Evolutionary conservation across 2,113 vertebrate genomes (phyloP), one percentile per base, ranked within the genome.

Genomic region (Lepus europaeus): DNA sequence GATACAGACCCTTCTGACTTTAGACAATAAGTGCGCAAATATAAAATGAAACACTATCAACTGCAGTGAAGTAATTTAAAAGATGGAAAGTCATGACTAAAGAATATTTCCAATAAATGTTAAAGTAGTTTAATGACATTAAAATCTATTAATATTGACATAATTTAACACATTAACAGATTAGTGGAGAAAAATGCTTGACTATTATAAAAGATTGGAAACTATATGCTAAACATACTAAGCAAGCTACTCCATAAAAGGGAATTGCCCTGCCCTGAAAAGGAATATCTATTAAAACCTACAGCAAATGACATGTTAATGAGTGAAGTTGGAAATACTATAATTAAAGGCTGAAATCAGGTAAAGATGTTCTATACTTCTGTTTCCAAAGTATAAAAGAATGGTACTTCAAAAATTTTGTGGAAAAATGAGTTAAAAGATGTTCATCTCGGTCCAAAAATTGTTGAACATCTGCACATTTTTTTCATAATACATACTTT

Each of bases 151-250:
- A 96, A 66, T 36, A 63, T 51, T 91, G 93, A 78, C 63, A 3
- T 19, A 87, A 70, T 84, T 93, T 76, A 89, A n/a, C 61, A 84
- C 36, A 92, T 79, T 86, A 83, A 91, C 6, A 91, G 66, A 80
- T 93, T 95, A 95, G 49, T 79, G 25, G 27, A 45, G 10, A 59
- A 68, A 79, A 76, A 89, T 72, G 9, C 22, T 86, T 33, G 36
- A n/a, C 11, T 17, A 79, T 64, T 90, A 88, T 20, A 81, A 85
- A 94, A 73, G 63, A 66, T 68, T 8, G 89, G 39, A 73, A 90
- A 78, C 91, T 59, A 59, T 3, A 59, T 77, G 45, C 89, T 69
- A 72, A 89, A 27, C 12, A 64, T 59, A 11, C 3, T 22, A 86
- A 83, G 10, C 29, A 91, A 81, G 25, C n/a, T 89, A 85, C 68